phyloP scores from a whole-genome alignment of 2,113 vertebrate species.

The Oxyura jamaicensis region DNA sequence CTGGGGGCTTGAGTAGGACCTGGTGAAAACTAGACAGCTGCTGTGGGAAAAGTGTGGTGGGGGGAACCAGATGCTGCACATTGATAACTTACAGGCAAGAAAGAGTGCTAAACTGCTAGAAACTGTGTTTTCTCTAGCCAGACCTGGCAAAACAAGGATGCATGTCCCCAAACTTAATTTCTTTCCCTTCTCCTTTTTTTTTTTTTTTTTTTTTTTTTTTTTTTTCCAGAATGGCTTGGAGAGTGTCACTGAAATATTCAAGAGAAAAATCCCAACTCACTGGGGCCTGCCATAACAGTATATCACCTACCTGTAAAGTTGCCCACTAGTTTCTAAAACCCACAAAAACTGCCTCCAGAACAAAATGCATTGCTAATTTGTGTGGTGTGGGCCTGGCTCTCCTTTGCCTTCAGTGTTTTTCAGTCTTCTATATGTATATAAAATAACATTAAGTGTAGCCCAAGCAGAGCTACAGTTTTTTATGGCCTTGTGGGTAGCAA shows the following conservation, averaged over 20 bases:
- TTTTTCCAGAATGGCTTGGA: slow-evolving; percentile 35
- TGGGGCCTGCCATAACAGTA: background rate
- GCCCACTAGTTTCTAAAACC: slow-evolving; percentile 3
- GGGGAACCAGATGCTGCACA: background rate
- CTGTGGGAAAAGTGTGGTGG: background rate
- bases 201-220: background rate
- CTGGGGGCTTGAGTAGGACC: background rate
- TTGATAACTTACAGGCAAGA: background rate
- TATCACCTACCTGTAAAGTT: background rate
- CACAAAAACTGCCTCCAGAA: background rate
- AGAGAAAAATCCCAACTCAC: slow-evolving; percentile 15
- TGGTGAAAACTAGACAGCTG: background rate
- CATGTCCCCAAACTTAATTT: background rate
- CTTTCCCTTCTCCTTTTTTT: background rate
- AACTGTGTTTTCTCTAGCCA: background rate
- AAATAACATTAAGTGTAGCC: background rate
- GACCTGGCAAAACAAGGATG: background rate
- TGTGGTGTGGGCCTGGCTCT: background rate
- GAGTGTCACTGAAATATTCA: slow-evolving; percentile 13
- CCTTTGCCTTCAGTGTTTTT: background rate
- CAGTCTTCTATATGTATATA: background rate
- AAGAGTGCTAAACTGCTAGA: background rate
- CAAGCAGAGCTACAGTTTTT: background rate
- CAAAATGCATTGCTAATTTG: background rate
- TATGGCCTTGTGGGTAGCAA: background rate